Evolutionary conservation across 2,797 vertebrate genomes (phyloP).

Genomic region (Anolis apletophallus): DNA sequence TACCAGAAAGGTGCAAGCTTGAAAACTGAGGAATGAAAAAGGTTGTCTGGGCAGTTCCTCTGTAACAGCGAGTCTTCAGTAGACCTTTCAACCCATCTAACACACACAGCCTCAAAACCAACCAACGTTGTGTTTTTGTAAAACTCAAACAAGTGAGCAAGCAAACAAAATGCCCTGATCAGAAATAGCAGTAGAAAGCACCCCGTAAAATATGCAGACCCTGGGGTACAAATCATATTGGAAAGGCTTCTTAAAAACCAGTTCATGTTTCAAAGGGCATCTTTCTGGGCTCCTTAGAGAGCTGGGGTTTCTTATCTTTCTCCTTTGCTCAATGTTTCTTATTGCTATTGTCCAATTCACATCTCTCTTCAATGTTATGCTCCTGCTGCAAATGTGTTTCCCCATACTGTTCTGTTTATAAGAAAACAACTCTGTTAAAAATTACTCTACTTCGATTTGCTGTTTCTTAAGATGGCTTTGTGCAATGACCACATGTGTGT

Average conservation of each 20-base stretch:
- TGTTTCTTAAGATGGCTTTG: not conserved
- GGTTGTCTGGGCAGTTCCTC: not conserved
- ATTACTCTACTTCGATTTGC: conserved; percentile 5
- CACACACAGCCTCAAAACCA: conserved; percentile 7
- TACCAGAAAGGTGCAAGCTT: not conserved
- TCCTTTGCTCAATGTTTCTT: not conserved
- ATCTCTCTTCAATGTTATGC: not conserved
- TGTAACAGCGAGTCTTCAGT: not conserved
- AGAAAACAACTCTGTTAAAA: not conserved
- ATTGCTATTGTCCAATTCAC: not conserved
- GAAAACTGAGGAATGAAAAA: not conserved
- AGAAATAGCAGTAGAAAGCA: conserved; percentile 22
- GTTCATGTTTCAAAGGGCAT: not conserved
- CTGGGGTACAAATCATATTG: not conserved
- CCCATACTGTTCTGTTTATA: not conserved
- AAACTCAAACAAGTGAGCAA: too few relatives aligned
- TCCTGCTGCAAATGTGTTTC: not conserved
- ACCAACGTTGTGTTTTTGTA: conserved; percentile 25
- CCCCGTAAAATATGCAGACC: conserved; percentile 14
- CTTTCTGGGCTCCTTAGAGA: conserved; percentile 11
- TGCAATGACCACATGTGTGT: not conserved
- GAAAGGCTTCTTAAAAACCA: not conserved
- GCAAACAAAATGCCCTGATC: not conserved
- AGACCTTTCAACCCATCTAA: not conserved
- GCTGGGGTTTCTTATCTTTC: not conserved